Base-by-base conservation (phyloP, 2,113 vertebrate genomes). In the Alosa alosa region DNA sequence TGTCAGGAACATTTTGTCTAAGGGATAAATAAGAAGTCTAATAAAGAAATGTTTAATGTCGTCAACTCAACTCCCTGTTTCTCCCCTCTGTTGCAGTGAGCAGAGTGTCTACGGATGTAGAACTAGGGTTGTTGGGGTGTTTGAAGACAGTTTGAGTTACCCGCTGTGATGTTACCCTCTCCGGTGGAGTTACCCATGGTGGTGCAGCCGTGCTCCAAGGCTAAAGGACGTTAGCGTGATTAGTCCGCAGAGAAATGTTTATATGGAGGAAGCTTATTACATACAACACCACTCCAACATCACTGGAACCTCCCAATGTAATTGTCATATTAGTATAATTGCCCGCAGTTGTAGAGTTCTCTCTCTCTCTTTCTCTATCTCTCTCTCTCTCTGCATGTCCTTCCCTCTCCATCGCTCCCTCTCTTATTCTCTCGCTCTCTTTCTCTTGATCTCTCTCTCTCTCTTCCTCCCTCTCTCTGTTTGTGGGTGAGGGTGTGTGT, bases 341-440 rank as follows among this genome's bases (percentile, higher is more conserved):
- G 57, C 57, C 22, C 5, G 52, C 15, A 55, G 52, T 84, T 60
- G 22, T 44, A 39, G 22, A 39, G 50, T 41, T 18, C 41, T 41
- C 39, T 22, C 41, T 82, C 81, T 82, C 84, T 81, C 18, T 6
- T 78, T 64, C 41, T 84, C 83, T 84, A 55, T 68, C 86, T 64
- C 11, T 13, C 50, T 81, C 46, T n/a, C 45, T 60, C 25, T 72
- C 81, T 84, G 55, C 44, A 31, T 50, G 55, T 84, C 46, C 39
- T 17, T 22, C 47, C 47, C 78, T 64, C 18, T 44, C 25, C 20
- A 50, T 25, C 22, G 52, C 1, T 52, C 60, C 39, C 45, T 2
- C 31, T 36, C 25, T 55, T 55, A 13, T 18, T 55, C 52, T 4
- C 7, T 25, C 7, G 6, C 22, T 68, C 60, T 68, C 60, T 68